Percentiles rank a stretch among this genome's conserved stretches.
These are phyloP conservation scores for Tipula lateralis DNA, from an alignment of 2,888 invertebrate species.

Conservation along the genomic window DNA sequence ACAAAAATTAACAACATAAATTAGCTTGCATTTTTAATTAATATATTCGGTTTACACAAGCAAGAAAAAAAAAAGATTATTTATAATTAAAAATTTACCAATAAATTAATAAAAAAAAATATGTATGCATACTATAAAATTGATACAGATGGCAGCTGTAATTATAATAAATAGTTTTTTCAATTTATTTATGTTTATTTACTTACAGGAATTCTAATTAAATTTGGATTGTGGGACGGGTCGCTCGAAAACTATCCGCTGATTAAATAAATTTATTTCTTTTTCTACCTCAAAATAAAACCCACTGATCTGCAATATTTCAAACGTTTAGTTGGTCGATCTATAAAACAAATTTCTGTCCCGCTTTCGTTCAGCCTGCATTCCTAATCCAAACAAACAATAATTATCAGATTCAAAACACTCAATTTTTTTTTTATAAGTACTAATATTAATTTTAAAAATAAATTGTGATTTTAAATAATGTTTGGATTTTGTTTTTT, in stretches of 20 bases:
- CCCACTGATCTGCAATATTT: not conserved
- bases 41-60: not conserved
- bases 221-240: not conserved
- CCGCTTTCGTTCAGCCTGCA: not conserved
- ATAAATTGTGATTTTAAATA: conserved; percentile 19
- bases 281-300: not conserved
- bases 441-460: not conserved
- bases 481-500: not conserved
- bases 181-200: not conserved
- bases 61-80: not conserved
- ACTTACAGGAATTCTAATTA: not conserved
- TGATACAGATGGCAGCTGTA: not conserved
- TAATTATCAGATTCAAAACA: not conserved
- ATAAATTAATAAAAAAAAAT: not conserved
- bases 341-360: too few species aligned
- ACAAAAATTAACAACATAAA: not conserved
- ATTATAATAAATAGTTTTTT: not conserved
- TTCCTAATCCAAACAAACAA: not conserved
- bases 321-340: too few species aligned
- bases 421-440: not conserved
- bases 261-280: not conserved
- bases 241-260: not conserved
- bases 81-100: not conserved
- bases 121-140: not conserved
- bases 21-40: not conserved